A percentile compares a stretch with the other conserved stretches of the same genome.
Conservation (phyloP, 2,113 vertebrate species). For the Charina bottae region DNA sequence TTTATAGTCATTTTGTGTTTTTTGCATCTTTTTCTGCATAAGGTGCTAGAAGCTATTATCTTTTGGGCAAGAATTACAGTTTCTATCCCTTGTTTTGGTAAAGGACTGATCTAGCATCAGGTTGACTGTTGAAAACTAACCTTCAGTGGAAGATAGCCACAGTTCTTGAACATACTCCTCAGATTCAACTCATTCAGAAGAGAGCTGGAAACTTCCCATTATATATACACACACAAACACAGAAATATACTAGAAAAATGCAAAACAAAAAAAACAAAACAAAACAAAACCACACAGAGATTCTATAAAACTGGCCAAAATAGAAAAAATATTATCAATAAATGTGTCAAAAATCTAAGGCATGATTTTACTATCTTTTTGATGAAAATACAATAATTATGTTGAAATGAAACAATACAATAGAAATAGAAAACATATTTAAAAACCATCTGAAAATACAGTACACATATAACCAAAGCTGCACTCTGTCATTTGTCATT, state of each 20-base stretch:
- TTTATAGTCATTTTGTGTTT: background rate
- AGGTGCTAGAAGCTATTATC: background rate
- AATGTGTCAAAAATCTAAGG: background rate
- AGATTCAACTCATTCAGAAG: background rate
- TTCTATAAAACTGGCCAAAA: background rate
- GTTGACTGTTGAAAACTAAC: background rate
- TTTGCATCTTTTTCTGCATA: background rate
- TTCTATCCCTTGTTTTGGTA: background rate
- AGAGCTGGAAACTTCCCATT: background rate
- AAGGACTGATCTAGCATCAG: background rate
- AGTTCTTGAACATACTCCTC: background rate
- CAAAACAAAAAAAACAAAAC: too few relatives aligned
- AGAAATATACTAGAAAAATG: background rate
- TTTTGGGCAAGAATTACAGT: background rate
- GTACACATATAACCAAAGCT: background rate
- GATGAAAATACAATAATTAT: background rate
- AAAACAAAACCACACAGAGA: background rate
- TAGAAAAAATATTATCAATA: background rate
- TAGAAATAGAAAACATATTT: background rate
- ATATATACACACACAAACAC: background rate
- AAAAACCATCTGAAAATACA: background rate
- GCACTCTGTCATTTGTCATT: background rate
- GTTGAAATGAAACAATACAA: background rate
- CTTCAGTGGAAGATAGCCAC: background rate
- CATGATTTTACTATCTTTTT: background rate